A percentile compares a stretch with the other conserved stretches of the same genome.
Conservation (phyloP, 2,888 invertebrate species). For the Antitype chi region DNA sequence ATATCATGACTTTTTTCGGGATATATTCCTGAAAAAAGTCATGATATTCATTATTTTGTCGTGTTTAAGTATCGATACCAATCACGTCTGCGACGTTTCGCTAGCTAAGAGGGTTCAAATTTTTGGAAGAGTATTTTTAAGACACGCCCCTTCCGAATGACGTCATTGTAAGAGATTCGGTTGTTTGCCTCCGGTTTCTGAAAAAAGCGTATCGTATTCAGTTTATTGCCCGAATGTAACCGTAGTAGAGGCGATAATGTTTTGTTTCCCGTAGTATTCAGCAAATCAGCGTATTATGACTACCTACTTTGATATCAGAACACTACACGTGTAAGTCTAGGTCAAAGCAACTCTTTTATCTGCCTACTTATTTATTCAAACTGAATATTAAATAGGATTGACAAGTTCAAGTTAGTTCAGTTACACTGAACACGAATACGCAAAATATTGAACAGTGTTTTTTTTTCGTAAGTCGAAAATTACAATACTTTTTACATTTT, state of each 20-base stretch:
- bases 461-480: background rate
- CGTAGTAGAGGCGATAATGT: conserved; percentile 20
- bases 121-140: background rate
- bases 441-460: too few relatives aligned
- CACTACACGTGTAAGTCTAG: conserved; percentile 46
- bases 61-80: too few relatives aligned
- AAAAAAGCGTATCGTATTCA: conserved; percentile 34
- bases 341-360: conserved; percentile 29
- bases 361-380: conserved; percentile 32
- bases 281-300: conserved; percentile 50
- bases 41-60: too few relatives aligned
- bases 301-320: conserved; percentile 48
- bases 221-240: conserved; percentile 39
- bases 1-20: too few relatives aligned
- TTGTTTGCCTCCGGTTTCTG: conserved; percentile 18
- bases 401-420: background rate
- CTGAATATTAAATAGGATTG: conserved; percentile 28
- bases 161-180: conserved; percentile 2
- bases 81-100: too few relatives aligned
- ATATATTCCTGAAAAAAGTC: too few relatives aligned
- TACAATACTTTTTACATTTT: background rate
- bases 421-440: too few relatives aligned
- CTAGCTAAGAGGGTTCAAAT: background rate
- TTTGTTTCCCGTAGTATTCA: conserved; percentile 38
- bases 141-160: conserved; percentile 17